phyloP scores from a whole-genome alignment of 2,888 invertebrate genomes.

The Dastarcus helophoroides region DNA sequence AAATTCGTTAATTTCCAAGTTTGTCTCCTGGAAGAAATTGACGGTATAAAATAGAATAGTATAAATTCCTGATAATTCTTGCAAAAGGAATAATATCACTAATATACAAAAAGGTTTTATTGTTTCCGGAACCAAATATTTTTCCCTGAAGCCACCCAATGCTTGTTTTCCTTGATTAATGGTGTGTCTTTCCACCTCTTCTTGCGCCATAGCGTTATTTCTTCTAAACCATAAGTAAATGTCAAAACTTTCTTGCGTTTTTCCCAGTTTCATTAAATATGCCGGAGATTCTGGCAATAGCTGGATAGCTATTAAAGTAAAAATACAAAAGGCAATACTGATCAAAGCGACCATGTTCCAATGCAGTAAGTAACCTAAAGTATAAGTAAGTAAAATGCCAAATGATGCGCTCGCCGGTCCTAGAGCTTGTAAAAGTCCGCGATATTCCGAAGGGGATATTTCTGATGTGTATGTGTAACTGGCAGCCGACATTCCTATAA shows the following conservation, averaged over 20 bases:
- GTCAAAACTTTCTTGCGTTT: conserved; percentile 47
- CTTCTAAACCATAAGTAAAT: conserved; percentile 55
- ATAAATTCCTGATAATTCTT: conserved; percentile 64
- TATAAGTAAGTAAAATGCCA: conserved; percentile 59
- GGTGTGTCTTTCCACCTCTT: conserved; percentile 48
- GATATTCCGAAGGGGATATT: conserved; percentile 54
- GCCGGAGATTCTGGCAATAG: conserved; percentile 59
- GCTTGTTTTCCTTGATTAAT: conserved; percentile 12
- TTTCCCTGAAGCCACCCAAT: conserved; percentile 21
- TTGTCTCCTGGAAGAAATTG: conserved; percentile 56
- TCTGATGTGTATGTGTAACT: conserved; percentile 59
- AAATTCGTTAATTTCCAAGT: conserved; percentile 51
- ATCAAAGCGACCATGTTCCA: conserved; percentile 57
- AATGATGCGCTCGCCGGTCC: conserved; percentile 61
- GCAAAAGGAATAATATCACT: conserved; percentile 54
- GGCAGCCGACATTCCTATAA: conserved; percentile 55
- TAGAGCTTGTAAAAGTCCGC: conserved; percentile 56
- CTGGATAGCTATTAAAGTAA: conserved; percentile 47
- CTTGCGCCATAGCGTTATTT: conserved; percentile 49
- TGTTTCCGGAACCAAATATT: conserved; percentile 42
- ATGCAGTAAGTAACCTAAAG: conserved; percentile 51
- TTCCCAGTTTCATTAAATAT: conserved; percentile 50
- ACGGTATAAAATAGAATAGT: conserved; percentile 62
- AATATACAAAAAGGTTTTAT: conserved; percentile 57
- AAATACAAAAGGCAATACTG: conserved; percentile 46